Conservation (phyloP, 2,113 vertebrate genomes). For the Rhombomys opimus region DNA sequence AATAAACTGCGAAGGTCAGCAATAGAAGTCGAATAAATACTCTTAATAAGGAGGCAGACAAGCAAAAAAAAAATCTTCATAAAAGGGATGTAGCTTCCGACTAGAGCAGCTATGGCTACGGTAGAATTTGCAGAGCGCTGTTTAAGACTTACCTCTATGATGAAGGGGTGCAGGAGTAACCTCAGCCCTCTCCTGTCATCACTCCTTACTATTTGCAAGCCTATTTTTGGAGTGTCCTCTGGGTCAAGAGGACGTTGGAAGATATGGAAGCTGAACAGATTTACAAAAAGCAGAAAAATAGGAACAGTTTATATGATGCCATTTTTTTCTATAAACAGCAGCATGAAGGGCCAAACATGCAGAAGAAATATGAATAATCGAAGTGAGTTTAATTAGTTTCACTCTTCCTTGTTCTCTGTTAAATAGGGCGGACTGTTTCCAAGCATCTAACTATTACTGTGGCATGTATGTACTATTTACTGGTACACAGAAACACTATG, state of each 20-base stretch:
- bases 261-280: not conserved
- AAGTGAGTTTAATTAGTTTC: slow-evolving; percentile 80
- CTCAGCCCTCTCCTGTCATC: not conserved
- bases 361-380: slow-evolving; percentile 61
- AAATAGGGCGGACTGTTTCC: slow-evolving; percentile 71
- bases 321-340: slow-evolving; percentile 39
- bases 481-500: slow-evolving; percentile 63
- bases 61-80: not conserved
- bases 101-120: not conserved
- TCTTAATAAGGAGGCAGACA: slow-evolving; percentile 72
- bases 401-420: slow-evolving; percentile 70
- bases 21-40: slow-evolving; percentile 72
- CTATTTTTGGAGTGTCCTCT: not conserved
- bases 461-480: slow-evolving; percentile 67
- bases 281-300: slow-evolving; percentile 38
- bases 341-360: slow-evolving; percentile 46
- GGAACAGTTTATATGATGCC: slow-evolving; percentile 7
- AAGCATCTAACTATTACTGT: slow-evolving; percentile 74
- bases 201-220: not conserved
- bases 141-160: slow-evolving; percentile 39
- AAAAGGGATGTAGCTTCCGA: slow-evolving; percentile 21
- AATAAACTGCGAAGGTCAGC: slow-evolving; percentile 72
- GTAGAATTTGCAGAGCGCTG: not conserved
- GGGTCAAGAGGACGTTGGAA: not conserved
- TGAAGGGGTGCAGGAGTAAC: not conserved